Conservation (phyloP, 2,113 vertebrate species). For the Dendrocopos noguchii region DNA sequence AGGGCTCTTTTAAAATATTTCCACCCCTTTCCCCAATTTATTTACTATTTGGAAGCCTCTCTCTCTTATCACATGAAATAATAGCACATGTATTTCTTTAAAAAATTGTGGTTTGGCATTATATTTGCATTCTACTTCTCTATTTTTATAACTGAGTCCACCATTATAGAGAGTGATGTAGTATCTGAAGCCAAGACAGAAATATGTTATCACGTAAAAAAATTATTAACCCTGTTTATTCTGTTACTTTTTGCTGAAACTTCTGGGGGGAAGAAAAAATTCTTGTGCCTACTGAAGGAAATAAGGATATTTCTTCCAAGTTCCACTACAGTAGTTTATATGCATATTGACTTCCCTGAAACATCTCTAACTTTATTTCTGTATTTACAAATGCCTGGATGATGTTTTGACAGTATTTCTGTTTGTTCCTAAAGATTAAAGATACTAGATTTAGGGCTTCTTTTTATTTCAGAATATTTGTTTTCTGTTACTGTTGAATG, state of each 20-base stretch:
- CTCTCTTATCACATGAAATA: not conserved
- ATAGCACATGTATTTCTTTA: not conserved
- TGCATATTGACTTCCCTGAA: not conserved
- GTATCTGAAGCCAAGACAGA: not conserved
- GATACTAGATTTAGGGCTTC: not conserved
- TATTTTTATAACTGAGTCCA: not conserved
- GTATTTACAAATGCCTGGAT: not conserved
- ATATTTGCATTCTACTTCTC: not conserved
- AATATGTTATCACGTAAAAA: constrained; percentile 36
- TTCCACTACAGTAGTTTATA: constrained; percentile 33
- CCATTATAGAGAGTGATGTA: not conserved
- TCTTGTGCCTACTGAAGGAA: not conserved
- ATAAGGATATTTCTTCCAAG: constrained; percentile 34
- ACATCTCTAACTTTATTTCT: constrained; percentile 55
- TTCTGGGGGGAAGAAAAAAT: not conserved
- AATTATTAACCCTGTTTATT: constrained; percentile 19
- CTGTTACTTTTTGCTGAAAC: constrained; percentile 31
- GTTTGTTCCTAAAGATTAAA: not conserved
- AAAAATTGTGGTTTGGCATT: not conserved
- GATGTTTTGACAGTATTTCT: not conserved
- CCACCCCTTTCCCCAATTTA: not conserved
- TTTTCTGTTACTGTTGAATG: not conserved
- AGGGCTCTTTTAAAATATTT: not conserved
- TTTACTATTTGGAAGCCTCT: not conserved
- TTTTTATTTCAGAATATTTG: not conserved